Evolutionary conservation across 2,113 vertebrate genomes (phyloP), one percentile per base, ranked within the genome.

Genomic region (Gopherus evgoodei): DNA sequence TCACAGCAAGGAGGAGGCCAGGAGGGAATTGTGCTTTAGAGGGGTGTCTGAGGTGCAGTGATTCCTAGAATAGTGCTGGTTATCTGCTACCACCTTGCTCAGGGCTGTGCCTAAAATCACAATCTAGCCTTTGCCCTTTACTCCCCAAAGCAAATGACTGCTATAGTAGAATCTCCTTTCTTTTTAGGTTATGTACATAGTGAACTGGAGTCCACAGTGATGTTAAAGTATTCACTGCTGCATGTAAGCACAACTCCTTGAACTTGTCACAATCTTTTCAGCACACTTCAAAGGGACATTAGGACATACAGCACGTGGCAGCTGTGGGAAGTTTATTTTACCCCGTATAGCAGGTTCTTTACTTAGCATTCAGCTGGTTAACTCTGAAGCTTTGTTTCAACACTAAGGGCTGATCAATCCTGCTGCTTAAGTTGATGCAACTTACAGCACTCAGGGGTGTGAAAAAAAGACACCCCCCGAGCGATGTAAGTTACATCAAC

Each of bases 1-100:
- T 16, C 69, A 75, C 80, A 81, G 93, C n/a, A 79, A 84, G 47
- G 31, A 91, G 13, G 31, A 75, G 89, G 52, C 86, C 79, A 56
- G 52, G 3, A 80, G 38, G n/a, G 83, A 53, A 56, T 17, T 8
- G 35, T 83, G 29, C 47, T 50, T 29, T 29, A 50, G 47, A 80
- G 16, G 22, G 78, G 19, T 10, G 53, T 31, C 38, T 85, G 65
- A 91, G 62, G 6, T 31, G 5, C 0, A 2, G 29, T 1, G 2
- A 31, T 50, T 44, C 56, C 57, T n/a, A 44, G 21, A 31, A 38
- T 25, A 16, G 8, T 25, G 19, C 38, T 42, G 38, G 21, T 75
- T 14, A 31, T 84, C 76, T 44, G 29, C 93, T 76, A 72, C 78
- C 31, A 2, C 42, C 24, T 87, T 83, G 54, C 89, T 76, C 49